A percentile compares a stretch with the other conserved stretches of the same genome.
phyloP scores from a whole-genome alignment of 2,888 invertebrate species.

The Tenthredo distinguenda region DNA sequence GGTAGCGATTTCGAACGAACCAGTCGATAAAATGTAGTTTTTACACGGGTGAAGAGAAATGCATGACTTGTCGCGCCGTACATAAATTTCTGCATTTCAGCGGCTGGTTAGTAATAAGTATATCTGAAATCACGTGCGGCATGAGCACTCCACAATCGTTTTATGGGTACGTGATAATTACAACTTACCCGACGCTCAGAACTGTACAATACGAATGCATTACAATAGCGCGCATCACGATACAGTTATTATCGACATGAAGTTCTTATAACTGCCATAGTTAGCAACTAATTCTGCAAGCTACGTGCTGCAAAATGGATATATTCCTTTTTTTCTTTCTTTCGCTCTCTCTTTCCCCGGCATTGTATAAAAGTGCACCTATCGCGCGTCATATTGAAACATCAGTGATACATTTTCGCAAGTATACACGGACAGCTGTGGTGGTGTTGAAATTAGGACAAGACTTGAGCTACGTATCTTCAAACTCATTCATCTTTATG shows the following conservation, averaged over 20 bases:
- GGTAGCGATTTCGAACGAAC: not conserved
- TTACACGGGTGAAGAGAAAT: not conserved
- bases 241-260: slow-evolving; percentile 76
- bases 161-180: slow-evolving; percentile 43
- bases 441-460: not conserved
- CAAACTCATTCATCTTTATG: not conserved
- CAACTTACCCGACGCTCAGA: slow-evolving; percentile 31
- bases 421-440: not conserved
- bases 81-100: not conserved
- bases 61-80: not conserved
- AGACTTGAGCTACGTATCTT: not conserved
- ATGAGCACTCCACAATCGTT: slow-evolving; percentile 41
- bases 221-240: slow-evolving; percentile 66
- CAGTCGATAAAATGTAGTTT: not conserved
- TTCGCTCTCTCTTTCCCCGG: not conserved
- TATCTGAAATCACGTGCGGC: slow-evolving; percentile 34
- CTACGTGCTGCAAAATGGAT: slow-evolving; percentile 47
- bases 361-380: slow-evolving; percentile 17
- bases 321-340: not conserved
- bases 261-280: slow-evolving; percentile 62
- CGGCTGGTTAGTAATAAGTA: not conserved
- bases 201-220: slow-evolving; percentile 44
- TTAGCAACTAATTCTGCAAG: slow-evolving; percentile 35
- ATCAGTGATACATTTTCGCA: not conserved
- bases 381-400: slow-evolving; percentile 15